A percentile compares a stretch with the other conserved stretches of the same genome.
Evolutionary conservation across 2,888 invertebrate species (phyloP).

Genomic region (Morpho deidamia): DNA sequence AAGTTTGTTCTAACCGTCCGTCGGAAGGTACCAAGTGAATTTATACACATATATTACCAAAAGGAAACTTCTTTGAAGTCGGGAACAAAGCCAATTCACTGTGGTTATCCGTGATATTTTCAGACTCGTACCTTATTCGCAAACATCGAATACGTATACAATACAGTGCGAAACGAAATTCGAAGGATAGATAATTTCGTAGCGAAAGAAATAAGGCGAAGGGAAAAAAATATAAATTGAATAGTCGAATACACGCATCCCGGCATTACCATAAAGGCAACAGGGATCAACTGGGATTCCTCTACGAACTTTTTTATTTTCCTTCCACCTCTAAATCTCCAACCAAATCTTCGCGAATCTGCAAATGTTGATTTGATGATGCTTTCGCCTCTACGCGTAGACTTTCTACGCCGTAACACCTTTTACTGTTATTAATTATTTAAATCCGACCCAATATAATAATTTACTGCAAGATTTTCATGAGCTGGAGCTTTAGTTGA

Average conservation of each 20-base stretch:
- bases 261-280: slow-evolving; percentile 77
- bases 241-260: slow-evolving; percentile 78
- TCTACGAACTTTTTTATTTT: slow-evolving; percentile 78
- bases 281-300: slow-evolving; percentile 76
- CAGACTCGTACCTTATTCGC: slow-evolving; percentile 74
- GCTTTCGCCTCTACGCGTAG: slow-evolving; percentile 15
- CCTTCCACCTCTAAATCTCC: slow-evolving; percentile 78
- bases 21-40: slow-evolving; percentile 43
- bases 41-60: slow-evolving; percentile 66
- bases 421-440: slow-evolving; percentile 7
- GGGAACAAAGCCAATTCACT: slow-evolving; percentile 73
- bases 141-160: slow-evolving; percentile 74
- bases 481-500: neutral
- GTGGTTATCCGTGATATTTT: slow-evolving; percentile 75
- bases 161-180: slow-evolving; percentile 78
- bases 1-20: slow-evolving; percentile 38
- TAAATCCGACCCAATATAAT: neutral
- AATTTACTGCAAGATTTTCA: neutral
- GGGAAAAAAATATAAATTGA: slow-evolving; percentile 77
- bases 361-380: slow-evolving; percentile 80
- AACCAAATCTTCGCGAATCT: slow-evolving; percentile 77
- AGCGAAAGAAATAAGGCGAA: slow-evolving; percentile 73
- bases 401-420: slow-evolving; percentile 16
- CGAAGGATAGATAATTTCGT: slow-evolving; percentile 77
- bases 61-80: slow-evolving; percentile 75